Evolutionary conservation across 2,888 invertebrate genomes (phyloP).

Genomic region (Diarsia brunnea): DNA sequence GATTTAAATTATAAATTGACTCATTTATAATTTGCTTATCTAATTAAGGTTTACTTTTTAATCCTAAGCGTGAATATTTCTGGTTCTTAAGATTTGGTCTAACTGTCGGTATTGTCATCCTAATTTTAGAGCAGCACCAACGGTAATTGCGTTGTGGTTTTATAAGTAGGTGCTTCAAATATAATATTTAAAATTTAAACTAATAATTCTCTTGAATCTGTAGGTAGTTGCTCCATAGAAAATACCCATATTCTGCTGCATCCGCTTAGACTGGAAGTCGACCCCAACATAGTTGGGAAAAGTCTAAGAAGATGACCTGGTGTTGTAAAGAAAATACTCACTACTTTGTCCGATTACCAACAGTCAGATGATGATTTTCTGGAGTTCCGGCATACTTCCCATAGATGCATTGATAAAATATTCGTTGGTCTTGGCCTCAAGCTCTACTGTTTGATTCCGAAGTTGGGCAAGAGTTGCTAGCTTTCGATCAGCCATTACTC

Average conservation of each 20-base stretch:
- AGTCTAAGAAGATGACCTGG: neutral
- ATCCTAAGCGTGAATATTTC: slow-evolving; percentile 16
- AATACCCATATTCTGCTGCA: neutral
- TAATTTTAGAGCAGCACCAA: slow-evolving; percentile 4
- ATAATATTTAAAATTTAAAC: neutral
- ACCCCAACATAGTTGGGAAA: neutral
- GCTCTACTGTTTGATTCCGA: neutral
- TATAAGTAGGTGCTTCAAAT: neutral
- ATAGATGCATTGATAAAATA: neutral
- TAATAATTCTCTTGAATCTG: neutral
- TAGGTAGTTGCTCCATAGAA: neutral
- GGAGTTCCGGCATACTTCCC: neutral
- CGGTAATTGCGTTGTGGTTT: slow-evolving; percentile 3
- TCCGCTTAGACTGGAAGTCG: neutral
- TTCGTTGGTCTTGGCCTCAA: neutral
- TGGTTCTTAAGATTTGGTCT: slow-evolving; percentile 7
- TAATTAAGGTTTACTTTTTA: slow-evolving; percentile 15
- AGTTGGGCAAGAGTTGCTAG: neutral
- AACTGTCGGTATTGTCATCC: slow-evolving; percentile 6
- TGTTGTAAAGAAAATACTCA: slow-evolving; percentile 16
- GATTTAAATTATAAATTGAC: slow-evolving; percentile 5
- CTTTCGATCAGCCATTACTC: neutral
- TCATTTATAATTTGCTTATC: neutral
- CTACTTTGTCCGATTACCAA: neutral
- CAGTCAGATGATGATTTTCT: neutral